Percentiles rank a stretch among this genome's conserved stretches.
These are phyloP conservation scores for Mirounga angustirostris DNA, from an alignment of 2,113 vertebrate genomes.

Conservation along the genomic window DNA sequence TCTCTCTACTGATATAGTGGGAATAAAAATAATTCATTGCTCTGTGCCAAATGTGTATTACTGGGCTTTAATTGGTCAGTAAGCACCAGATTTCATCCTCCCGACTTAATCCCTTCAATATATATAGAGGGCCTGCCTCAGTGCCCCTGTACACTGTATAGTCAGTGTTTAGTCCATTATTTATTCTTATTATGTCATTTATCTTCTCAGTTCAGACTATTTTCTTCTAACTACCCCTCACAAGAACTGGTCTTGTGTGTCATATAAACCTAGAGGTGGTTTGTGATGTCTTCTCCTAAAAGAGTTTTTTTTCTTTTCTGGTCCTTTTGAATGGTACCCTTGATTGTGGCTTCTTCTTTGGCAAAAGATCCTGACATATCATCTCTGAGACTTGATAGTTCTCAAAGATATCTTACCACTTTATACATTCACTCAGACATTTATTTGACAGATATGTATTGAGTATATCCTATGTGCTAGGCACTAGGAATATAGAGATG, in stretches of 20 bases:
- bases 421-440: neutral
- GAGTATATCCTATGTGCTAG: neutral
- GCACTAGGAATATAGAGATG: neutral
- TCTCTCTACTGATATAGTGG: neutral
- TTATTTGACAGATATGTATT: neutral
- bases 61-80: neutral
- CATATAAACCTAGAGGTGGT: neutral
- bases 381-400: neutral
- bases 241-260: neutral
- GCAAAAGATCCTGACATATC: neutral
- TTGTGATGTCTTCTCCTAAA: neutral
- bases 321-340: neutral
- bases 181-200: neutral
- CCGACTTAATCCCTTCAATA: neutral
- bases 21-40: neutral
- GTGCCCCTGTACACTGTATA: neutral
- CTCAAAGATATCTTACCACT: neutral
- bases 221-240: neutral
- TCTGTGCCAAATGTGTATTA: neutral
- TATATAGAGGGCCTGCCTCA: neutral
- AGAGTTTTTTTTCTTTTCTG: neutral
- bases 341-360: neutral
- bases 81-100: neutral
- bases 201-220: neutral
- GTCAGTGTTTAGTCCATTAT: neutral